A percentile compares a stretch with the other conserved stretches of the same genome.
Evolutionary conservation across 1,140 invertebrate genomes (phyloP).

Genomic region (Druon quercuslanigerum): DNA sequence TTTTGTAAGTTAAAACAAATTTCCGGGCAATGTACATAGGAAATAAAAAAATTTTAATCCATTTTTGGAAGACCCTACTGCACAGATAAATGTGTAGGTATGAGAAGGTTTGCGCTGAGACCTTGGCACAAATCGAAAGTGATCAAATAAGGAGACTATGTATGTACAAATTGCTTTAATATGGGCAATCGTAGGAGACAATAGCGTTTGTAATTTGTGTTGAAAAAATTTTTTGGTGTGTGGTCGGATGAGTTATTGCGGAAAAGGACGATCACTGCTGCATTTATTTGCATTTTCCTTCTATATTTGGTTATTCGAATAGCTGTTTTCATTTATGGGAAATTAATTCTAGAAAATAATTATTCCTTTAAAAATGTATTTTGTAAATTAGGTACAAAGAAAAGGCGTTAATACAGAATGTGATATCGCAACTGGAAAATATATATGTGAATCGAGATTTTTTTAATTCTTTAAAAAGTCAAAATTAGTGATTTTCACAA

Average conservation of each 20-base stretch:
- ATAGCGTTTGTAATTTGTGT: not conserved
- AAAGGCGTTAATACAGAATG: too few species aligned
- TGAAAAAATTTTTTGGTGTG: not conserved
- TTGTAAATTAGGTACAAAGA: too few species aligned
- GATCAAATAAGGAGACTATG: slow-evolving; percentile 4
- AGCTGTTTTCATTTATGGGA: not conserved
- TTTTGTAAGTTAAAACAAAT: too few species aligned
- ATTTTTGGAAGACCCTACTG: not conserved
- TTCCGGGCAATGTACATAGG: too few species aligned
- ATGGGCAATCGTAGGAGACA: not conserved
- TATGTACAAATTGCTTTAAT: not conserved
- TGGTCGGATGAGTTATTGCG: not conserved
- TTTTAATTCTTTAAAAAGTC: too few species aligned
- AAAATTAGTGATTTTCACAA: too few species aligned
- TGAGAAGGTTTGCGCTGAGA: not conserved
- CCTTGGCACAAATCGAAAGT: slow-evolving; percentile 3
- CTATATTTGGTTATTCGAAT: not conserved
- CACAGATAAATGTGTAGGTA: not conserved
- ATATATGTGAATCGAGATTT: too few species aligned
- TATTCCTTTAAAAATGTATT: too few species aligned
- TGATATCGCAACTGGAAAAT: too few species aligned
- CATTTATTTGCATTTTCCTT: not conserved
- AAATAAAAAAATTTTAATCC: too few species aligned
- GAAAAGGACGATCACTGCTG: not conserved
- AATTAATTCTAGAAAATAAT: too few species aligned